Conservation (phyloP, 2,888 invertebrate genomes). For the Diogma glabrata region DNA sequence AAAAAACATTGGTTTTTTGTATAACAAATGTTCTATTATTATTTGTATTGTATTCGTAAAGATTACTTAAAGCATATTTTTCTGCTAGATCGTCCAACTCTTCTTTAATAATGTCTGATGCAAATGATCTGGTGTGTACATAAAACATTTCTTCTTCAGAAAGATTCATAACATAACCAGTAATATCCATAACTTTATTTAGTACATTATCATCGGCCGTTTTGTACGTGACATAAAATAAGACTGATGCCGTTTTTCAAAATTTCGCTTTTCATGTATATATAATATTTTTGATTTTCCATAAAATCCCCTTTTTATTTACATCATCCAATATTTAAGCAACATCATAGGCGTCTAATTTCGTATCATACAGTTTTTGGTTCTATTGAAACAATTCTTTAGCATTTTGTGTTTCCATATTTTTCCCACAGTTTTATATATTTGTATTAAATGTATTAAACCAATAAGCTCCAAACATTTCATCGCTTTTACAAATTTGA, state of each 20-base stretch:
- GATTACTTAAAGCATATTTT: background rate
- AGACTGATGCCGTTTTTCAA: background rate
- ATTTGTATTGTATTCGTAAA: too few species aligned
- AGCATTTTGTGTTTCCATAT: background rate
- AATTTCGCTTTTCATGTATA: background rate
- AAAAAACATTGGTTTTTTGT: slow-evolving; percentile 3
- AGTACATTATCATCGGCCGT: too few species aligned
- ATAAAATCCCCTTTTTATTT: background rate
- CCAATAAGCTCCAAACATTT: background rate
- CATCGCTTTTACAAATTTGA: background rate
- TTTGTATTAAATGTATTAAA: background rate
- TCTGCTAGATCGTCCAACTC: background rate
- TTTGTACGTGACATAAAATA: background rate
- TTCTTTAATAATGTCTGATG: background rate
- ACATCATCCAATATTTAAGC: background rate
- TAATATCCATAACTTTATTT: background rate
- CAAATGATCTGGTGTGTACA: too few species aligned
- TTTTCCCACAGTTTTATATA: background rate
- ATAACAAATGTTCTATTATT: background rate
- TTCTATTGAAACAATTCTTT: background rate
- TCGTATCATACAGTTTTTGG: background rate
- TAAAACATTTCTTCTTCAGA: slow-evolving; percentile 1
- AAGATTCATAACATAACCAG: background rate
- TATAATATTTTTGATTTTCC: background rate
- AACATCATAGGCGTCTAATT: too few species aligned